Evolutionary conservation across 1,140 invertebrate genomes (phyloP).

Genomic region (Danaus plexippus): DNA sequence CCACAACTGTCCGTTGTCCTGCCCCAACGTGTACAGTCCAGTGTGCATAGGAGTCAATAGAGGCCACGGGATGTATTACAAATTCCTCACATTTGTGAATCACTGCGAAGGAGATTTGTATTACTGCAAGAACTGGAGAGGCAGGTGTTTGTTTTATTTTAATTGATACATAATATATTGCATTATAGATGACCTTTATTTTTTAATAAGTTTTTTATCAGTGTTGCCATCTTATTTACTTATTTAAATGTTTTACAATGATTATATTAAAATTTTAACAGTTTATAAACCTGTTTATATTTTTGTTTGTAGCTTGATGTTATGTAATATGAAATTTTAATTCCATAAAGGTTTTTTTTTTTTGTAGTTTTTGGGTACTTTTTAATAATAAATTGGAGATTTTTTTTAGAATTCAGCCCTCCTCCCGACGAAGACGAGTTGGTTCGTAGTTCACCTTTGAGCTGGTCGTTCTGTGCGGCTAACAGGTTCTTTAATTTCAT

Average conservation of each 20-base stretch:
- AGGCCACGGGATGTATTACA: constrained; percentile 36
- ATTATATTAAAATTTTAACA: no score
- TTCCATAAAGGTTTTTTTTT: background rate
- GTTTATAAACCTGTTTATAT: no score
- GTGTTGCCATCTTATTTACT: no score
- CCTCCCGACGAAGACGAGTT: constrained; percentile 31
- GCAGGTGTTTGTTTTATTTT: constrained; percentile 17
- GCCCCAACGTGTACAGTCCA: constrained; percentile 38
- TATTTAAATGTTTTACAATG: no score
- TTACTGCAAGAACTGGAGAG: constrained; percentile 44
- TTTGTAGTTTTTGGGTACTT: constrained; percentile 1
- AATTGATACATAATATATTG: no score
- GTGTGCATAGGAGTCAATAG: constrained; percentile 40
- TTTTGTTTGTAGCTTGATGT: background rate
- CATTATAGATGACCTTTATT: no score
- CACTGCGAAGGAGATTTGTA: constrained; percentile 43
- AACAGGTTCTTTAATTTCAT: constrained; percentile 22
- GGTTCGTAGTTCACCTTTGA: constrained; percentile 27
- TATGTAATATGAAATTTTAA: constrained; percentile 2
- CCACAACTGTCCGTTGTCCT: constrained; percentile 35
- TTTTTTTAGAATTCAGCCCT: constrained; percentile 31
- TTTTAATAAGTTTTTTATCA: no score
- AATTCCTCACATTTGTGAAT: constrained; percentile 43
- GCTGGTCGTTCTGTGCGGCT: constrained; percentile 40
- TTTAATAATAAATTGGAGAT: background rate